A percentile compares a stretch with the other conserved stretches of the same genome.
Conservation (phyloP, 2,888 invertebrate species). For the Tridacna gigas region DNA sequence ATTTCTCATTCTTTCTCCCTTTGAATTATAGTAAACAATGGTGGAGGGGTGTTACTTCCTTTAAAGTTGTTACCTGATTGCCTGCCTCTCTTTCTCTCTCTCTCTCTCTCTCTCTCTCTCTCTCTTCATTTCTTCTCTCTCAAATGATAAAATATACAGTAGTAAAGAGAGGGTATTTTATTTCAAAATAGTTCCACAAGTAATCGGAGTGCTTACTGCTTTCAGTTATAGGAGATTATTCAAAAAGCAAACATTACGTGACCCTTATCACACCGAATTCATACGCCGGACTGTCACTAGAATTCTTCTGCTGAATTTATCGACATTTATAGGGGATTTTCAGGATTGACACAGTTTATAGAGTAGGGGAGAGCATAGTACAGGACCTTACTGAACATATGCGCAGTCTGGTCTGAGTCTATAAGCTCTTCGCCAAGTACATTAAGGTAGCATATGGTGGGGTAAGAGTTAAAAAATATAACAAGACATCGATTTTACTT, state of each 20-base stretch:
- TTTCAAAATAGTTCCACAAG: slow-evolving; percentile 6
- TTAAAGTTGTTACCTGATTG: too few relatives aligned
- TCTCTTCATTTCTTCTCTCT: background rate
- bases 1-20: too few relatives aligned
- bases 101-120: too few relatives aligned
- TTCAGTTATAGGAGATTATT: slow-evolving; percentile 24
- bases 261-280: background rate
- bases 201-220: slow-evolving; percentile 43
- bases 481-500: slow-evolving; percentile 46
- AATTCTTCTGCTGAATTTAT: background rate
- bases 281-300: background rate
- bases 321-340: background rate
- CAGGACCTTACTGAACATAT: too few relatives aligned
- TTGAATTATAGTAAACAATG: too few relatives aligned
- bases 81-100: too few relatives aligned
- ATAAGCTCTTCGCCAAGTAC: too few relatives aligned
- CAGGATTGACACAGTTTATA: too few relatives aligned
- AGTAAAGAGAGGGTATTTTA: background rate
- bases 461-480: background rate
- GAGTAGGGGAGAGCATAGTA: too few relatives aligned
- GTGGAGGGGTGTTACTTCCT: too few relatives aligned
- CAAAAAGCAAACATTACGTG: slow-evolving; percentile 50
- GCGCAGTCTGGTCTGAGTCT: too few relatives aligned
- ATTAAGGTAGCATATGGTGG: too few relatives aligned
- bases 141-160: background rate